Evolutionary conservation across 92 coral and sea anemone species (phyloP).

Genomic region (Paragorgia papillata): DNA sequence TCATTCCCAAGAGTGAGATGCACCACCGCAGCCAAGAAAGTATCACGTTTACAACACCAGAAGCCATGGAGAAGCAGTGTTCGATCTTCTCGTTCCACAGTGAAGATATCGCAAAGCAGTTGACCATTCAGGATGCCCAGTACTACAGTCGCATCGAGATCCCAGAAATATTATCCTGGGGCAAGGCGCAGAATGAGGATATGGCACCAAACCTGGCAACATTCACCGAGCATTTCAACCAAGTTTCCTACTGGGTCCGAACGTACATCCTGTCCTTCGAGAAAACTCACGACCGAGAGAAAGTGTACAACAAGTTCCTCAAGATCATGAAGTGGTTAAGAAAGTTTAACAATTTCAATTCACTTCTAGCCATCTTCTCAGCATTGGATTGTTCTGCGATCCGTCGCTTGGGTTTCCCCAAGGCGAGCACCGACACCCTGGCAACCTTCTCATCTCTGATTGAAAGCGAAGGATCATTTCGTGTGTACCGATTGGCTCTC

Average conservation of each 20-base stretch:
- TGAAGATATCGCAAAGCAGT: constrained; percentile 81
- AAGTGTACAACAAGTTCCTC: constrained; percentile 82
- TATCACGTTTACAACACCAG: constrained; percentile 56
- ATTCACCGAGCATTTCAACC: constrained; percentile 96
- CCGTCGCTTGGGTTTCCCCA: constrained; percentile 91
- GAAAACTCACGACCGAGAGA: constrained; percentile 89
- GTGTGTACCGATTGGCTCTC: constrained; percentile 88
- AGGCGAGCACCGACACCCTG: constrained; percentile 76
- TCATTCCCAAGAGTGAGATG: constrained; percentile 93
- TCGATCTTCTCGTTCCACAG: constrained; percentile 83
- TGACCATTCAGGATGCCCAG: constrained; percentile 88
- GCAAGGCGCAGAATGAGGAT: constrained; percentile 95
- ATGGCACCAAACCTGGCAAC: constrained; percentile 84
- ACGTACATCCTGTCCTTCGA: constrained; percentile 91
- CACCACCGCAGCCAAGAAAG: constrained; percentile 71
- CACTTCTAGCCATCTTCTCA: constrained; percentile 89
- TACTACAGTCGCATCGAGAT: constrained; percentile 89
- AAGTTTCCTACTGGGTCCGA: constrained; percentile 97
- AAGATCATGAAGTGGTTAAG: constrained; percentile 97
- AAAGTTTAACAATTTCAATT: constrained; percentile 89
- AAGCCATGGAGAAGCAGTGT: constrained; percentile 41
- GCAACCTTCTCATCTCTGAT: constrained; percentile 78
- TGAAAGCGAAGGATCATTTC: constrained; percentile 93
- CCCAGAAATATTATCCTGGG: constrained; percentile 98
- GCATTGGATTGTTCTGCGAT: constrained; percentile 98